Evolutionary conservation across 2,888 invertebrate genomes (phyloP).

Genomic region (Aleiodes testaceus): DNA sequence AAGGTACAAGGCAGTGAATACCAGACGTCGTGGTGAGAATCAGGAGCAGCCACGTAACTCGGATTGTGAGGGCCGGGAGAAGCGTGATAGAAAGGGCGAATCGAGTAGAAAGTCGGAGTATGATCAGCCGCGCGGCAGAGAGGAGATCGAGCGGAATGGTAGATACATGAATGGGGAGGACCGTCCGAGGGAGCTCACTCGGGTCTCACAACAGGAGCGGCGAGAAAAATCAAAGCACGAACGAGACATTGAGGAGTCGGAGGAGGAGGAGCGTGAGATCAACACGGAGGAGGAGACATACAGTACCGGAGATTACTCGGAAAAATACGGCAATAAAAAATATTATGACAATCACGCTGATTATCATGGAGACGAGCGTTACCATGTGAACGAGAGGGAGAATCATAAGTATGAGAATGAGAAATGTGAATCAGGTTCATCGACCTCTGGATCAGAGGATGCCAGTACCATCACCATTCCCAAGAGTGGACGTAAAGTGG

Average conservation of each 20-base stretch:
- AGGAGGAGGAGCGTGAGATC: conserved; percentile 62
- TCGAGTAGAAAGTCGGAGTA: conserved; percentile 58
- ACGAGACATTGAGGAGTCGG: conserved; percentile 59
- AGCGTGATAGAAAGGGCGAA: conserved; percentile 46
- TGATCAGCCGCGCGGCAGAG: conserved; percentile 50
- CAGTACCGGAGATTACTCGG: conserved; percentile 38
- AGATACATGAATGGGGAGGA: conserved; percentile 48
- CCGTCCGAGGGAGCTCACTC: conserved; percentile 36
- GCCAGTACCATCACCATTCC: conserved; percentile 70
- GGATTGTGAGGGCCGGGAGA: conserved; percentile 47
- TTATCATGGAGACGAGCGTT: conserved; percentile 45
- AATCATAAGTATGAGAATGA: conserved; percentile 64
- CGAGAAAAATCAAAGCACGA: conserved; percentile 53
- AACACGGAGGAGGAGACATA: conserved; percentile 57
- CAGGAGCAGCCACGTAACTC: conserved; percentile 44
- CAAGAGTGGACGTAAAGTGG: conserved; percentile 68
- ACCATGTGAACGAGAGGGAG: conserved; percentile 42
- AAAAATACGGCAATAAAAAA: conserved; percentile 55
- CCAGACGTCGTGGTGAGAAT: conserved; percentile 47
- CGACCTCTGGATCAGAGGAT: conserved; percentile 66
- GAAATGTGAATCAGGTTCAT: conserved; percentile 61
- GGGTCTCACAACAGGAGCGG: conserved; percentile 48
- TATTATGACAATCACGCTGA: conserved; percentile 56
- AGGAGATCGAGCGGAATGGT: conserved; percentile 41
- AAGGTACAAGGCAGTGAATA: conserved; percentile 42